phyloP scores from a whole-genome alignment of 2,113 vertebrate genomes.

The Tursiops truncatus region DNA sequence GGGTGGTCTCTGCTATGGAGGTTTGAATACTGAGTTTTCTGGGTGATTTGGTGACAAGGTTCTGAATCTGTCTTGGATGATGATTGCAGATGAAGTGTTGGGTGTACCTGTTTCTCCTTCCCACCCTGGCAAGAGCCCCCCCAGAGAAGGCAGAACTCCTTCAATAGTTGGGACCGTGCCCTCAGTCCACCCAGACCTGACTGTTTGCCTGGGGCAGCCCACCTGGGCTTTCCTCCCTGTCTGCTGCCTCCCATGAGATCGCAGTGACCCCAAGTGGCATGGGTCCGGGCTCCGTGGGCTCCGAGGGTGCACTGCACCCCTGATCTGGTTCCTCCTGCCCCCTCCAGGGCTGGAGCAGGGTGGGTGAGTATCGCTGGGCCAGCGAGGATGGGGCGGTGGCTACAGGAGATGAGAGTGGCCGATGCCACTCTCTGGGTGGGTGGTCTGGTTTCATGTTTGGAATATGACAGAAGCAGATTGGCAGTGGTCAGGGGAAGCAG shows the following conservation, averaged over 20 bases:
- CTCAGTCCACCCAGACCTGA: not conserved
- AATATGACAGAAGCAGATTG: not conserved
- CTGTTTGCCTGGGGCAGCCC: not conserved
- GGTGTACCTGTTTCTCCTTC: not conserved
- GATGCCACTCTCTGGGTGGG: not conserved
- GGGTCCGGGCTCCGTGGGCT: not conserved
- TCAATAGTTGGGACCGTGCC: not conserved
- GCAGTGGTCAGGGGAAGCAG: not conserved
- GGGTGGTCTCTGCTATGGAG: not conserved
- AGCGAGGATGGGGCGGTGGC: not conserved
- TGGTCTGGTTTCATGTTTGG: not conserved
- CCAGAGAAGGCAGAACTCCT: not conserved
- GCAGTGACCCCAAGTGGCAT: fast-evolving
- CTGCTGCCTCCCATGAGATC: not conserved
- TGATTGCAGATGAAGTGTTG: not conserved
- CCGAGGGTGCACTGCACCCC: fast-evolving
- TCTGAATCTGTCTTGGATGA: not conserved
- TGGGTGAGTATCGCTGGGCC: not conserved
- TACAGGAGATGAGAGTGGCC: not conserved
- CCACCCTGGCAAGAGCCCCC: not conserved
- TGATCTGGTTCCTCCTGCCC: not conserved
- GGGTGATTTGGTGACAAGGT: not conserved
- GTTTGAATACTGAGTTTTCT: not conserved
- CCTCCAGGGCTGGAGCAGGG: not conserved
- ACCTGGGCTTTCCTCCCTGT: not conserved